These are phyloP conservation scores for Sclerodermus sp. DNA, from an alignment of 2,888 invertebrate species.

Conservation along the genomic window DNA sequence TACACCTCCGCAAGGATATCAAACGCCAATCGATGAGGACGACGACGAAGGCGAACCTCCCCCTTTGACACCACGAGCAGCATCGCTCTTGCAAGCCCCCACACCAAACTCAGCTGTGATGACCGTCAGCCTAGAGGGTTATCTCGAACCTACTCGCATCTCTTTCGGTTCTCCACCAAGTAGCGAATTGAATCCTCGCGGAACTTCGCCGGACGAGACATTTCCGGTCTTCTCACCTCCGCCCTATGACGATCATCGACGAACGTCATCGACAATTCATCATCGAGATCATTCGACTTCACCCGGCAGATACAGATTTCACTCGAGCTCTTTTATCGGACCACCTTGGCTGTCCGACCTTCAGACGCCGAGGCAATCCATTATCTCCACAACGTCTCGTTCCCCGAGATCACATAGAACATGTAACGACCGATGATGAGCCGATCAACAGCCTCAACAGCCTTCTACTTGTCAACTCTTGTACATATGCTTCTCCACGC, in stretches of 20 bases:
- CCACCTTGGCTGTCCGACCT: slow-evolving; percentile 61
- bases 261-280: too few species aligned
- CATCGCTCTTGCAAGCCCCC: slow-evolving; percentile 65
- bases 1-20: slow-evolving; percentile 72
- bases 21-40: slow-evolving; percentile 75
- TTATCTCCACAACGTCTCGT: slow-evolving; percentile 76
- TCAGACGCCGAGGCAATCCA: slow-evolving; percentile 70
- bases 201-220: slow-evolving; percentile 76
- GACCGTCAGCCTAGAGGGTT: slow-evolving; percentile 83
- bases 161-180: slow-evolving; percentile 79
- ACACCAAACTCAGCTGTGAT: slow-evolving; percentile 84
- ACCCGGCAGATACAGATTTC: slow-evolving; percentile 47
- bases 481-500: slow-evolving; percentile 45
- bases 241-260: slow-evolving; percentile 65
- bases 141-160: slow-evolving; percentile 80
- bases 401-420: slow-evolving; percentile 84
- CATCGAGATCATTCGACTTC: slow-evolving; percentile 34
- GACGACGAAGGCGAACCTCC: slow-evolving; percentile 55
- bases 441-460: slow-evolving; percentile 2
- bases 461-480: slow-evolving; percentile 39
- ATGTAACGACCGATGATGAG: slow-evolving; percentile 66
- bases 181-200: slow-evolving; percentile 70
- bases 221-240: slow-evolving; percentile 86
- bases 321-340: slow-evolving; percentile 59
- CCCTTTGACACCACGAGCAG: slow-evolving; percentile 61